Evolutionary conservation across 1,140 invertebrate species (phyloP).

Genomic region (Eufriesea mexicana): DNA sequence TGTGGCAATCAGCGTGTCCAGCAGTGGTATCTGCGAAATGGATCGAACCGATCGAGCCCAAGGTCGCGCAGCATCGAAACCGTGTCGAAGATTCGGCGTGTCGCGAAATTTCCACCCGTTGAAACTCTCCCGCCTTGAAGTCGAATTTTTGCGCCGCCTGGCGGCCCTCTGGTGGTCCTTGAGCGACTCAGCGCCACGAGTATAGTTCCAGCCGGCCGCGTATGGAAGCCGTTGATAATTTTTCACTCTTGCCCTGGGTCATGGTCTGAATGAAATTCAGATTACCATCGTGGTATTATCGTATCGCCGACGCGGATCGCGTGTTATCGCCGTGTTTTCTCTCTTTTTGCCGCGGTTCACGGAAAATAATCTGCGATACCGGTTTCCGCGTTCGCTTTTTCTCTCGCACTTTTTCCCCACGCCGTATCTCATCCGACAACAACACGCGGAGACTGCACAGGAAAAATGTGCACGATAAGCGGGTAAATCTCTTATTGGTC

Average conservation of each 20-base stretch:
- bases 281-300: slow-evolving; percentile 36
- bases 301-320: slow-evolving; percentile 7
- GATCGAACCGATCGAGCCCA: slow-evolving; percentile 76
- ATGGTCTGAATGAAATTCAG: slow-evolving; percentile 54
- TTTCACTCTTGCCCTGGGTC: slow-evolving; percentile 53
- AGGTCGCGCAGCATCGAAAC: slow-evolving; percentile 63
- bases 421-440: background rate
- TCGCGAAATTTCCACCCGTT: slow-evolving; percentile 43
- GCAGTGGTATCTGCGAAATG: slow-evolving; percentile 72
- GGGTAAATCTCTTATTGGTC: too few species aligned
- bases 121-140: slow-evolving; percentile 8
- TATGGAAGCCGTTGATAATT: slow-evolving; percentile 47
- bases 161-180: too few species aligned
- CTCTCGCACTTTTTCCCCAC: background rate
- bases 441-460: background rate
- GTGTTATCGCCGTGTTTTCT: background rate
- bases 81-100: slow-evolving; percentile 37
- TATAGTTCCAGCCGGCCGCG: background rate
- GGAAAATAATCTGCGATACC: background rate
- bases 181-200: background rate
- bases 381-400: background rate
- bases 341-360: background rate
- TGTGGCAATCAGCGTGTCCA: slow-evolving; percentile 40
- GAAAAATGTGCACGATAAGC: too few species aligned
- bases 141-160: slow-evolving; percentile 31